Base-by-base conservation (phyloP, 2,888 invertebrate genomes). In the Nematopogon swammerdamellus region DNA sequence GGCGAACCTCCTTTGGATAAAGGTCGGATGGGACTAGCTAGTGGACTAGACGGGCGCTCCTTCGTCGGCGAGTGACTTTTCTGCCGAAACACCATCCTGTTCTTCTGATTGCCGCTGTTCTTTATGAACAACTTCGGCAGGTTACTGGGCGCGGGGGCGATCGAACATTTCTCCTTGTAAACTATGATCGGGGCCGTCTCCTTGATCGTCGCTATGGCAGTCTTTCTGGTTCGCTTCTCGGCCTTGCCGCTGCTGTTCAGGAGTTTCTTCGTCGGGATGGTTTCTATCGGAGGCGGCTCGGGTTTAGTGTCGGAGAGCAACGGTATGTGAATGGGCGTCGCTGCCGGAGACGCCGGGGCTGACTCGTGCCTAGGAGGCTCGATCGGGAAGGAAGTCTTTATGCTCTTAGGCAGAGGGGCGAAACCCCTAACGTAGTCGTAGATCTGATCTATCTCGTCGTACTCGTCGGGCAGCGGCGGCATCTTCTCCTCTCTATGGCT, bases 401-500 rank as follows among this genome's bases (percentile, higher is more conserved):
- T 84, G 61, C 85, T 90, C 67, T 92, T 92, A 4, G 95, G 94
- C 20, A 94, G 81, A 1, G 94, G 94, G 48, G 95, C 95, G 58
- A 96, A 90, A 1, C 96, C 95, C 54, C 96, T 82, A 0, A 97
- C 95, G 68, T 96, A 97, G 66, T 95, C 95, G 67, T 97, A 97
- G 56, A 97, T 94, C 72, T 96, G 94, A 80, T 97, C 96, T 58
- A 97, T 95, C 72, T 97, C 95, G 59, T 95, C 94, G 70, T 96
- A 95, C 62, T 95, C 94, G 65, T 92, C 92, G 25, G 87, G 82
- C 54, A 72, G 74, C 17, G 74, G 65, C 47, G 83, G 81, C 55
- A 83, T 81, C 58, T 83, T 85, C 61, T 85, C 87, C 59, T 86
- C 89, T 63, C 84, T 80, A 58, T 83, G 84, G 57, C 77, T 76